A percentile compares a stretch with the other conserved stretches of the same genome.
These are phyloP conservation scores for Arctocebus calabarensis DNA, from an alignment of 2,797 vertebrate species.

Conservation along the genomic window DNA sequence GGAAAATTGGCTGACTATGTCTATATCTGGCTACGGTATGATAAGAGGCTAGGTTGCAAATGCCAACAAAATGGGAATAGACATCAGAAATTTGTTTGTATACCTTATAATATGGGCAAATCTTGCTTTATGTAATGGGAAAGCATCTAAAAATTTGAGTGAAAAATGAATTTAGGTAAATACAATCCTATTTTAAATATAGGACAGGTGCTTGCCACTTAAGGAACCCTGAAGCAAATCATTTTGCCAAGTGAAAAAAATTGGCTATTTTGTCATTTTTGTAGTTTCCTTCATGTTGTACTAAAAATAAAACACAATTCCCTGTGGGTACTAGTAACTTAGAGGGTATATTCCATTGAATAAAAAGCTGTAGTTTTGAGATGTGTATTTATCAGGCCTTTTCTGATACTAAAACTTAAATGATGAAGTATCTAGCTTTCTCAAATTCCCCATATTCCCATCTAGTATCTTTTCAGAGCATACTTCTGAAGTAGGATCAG, in stretches of 20 bases:
- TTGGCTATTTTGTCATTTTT: conserved; percentile 68
- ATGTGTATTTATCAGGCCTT: conserved; percentile 59
- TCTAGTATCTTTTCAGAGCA: neutral
- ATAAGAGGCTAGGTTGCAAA: conserved; percentile 59
- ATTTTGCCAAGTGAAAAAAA: conserved; percentile 55
- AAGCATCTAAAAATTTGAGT: conserved; percentile 56
- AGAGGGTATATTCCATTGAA: conserved; percentile 31
- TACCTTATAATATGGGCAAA: conserved; percentile 52
- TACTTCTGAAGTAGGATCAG: conserved; percentile 13
- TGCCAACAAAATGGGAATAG: conserved; percentile 45
- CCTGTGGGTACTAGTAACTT: conserved; percentile 49
- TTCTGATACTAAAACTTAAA: conserved; percentile 35
- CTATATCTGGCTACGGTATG: conserved; percentile 35
- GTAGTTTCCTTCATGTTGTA: conserved; percentile 59
- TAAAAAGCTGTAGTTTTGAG: conserved; percentile 39
- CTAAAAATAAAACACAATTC: conserved; percentile 38
- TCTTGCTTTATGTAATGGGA: conserved; percentile 56
- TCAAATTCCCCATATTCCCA: conserved; percentile 6
- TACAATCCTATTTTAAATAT: conserved; percentile 63
- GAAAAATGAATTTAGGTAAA: conserved; percentile 67
- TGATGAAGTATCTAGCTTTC: conserved; percentile 22
- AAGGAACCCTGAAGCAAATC: conserved; percentile 56
- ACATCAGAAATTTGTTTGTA: conserved; percentile 63
- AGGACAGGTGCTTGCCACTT: conserved; percentile 57
- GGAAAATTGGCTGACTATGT: conserved; percentile 55